Base-by-base conservation (phyloP, 2,888 invertebrate genomes). In the Drosophila greeni region DNA sequence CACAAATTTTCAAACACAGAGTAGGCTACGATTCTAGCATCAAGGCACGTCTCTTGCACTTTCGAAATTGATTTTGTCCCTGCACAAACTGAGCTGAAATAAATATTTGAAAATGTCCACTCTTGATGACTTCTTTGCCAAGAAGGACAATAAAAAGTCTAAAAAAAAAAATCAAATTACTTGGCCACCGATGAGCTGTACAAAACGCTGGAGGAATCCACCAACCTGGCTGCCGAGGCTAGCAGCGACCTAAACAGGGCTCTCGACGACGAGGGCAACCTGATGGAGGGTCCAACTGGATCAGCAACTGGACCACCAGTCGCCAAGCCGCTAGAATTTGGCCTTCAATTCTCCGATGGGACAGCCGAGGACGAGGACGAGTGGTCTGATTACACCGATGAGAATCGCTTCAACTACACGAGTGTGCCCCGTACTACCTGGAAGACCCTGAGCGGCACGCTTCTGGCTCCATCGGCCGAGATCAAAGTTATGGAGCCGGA, bases 81-180 rank as follows among this genome's bases (percentile, higher is more conserved):
- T 9, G 29, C n/a, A 56, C 29, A 3, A 68, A 60, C 59, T 51
- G 61, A 68, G 57, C 31, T 45, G 34, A 70, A 62, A 54, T n/a
- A 36, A 57, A 40, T 7, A 16, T 16, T 24, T 9, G 42, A 58
- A 59, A 39, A 81, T 81, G 80, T 71, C 74, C 48, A 65, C 47
- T 55, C 68, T 81, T 39, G 80, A 82, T 29, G 82, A 82, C 70
- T 81, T 82, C 54, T 81, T 82, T 67, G 82, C 82, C n/a, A 82
- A 78, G 52, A 81, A 78, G 66, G 81, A 81, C 52, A 69, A 65
- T 5, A 75, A 70, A 16, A 76, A 73, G 60, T 70, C 73, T 26
- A 60, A 69, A 43, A 65, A 66, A 26, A 80, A 74, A 61, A 56
- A 29, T 5, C 77, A 12, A 74, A 70, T 12, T 74, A 67, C 52